A percentile compares a stretch with the other conserved stretches of the same genome.
Conservation (phyloP, 2,113 vertebrate species). For the Tetraodon nigroviridis region DNA sequence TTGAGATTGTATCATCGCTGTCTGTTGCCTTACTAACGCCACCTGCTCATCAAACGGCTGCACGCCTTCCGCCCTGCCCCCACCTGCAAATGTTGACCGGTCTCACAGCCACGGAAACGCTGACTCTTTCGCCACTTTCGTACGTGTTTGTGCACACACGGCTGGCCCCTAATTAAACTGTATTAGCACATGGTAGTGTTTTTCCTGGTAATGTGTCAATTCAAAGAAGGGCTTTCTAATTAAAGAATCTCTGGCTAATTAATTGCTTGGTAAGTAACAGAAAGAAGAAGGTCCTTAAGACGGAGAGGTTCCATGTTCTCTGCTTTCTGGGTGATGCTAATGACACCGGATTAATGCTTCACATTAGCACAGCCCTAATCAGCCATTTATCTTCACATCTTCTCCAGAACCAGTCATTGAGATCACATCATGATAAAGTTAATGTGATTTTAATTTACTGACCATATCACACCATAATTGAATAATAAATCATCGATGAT, state of each 20-base stretch:
- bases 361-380: conserved; percentile 44
- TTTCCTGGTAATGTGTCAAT: conserved; percentile 44
- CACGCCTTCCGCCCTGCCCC: conserved; percentile 31
- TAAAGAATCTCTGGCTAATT: conserved; percentile 55
- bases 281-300: conserved; percentile 39
- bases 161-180: conserved; percentile 34
- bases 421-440: conserved; percentile 25
- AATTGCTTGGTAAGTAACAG: conserved; percentile 54
- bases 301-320: conserved; percentile 38
- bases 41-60: conserved; percentile 54
- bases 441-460: conserved; percentile 32
- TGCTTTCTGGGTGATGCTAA: conserved; percentile 47
- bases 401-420: conserved; percentile 21
- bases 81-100: conserved; percentile 25
- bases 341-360: conserved; percentile 55
- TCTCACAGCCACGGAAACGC: conserved; percentile 1
- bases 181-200: conserved; percentile 19
- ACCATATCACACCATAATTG: conserved; percentile 21
- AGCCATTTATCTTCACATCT: conserved; percentile 33
- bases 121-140: neutral
- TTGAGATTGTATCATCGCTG: conserved; percentile 45
- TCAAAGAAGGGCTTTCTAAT: conserved; percentile 54
- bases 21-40: conserved; percentile 55
- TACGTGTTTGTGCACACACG: conserved; percentile 4
- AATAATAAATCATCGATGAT: conserved; percentile 14